A percentile compares a stretch with the other conserved stretches of the same genome.
These are phyloP conservation scores for Polymixis lichenea DNA, from an alignment of 2,888 invertebrate species.

Conservation along the genomic window DNA sequence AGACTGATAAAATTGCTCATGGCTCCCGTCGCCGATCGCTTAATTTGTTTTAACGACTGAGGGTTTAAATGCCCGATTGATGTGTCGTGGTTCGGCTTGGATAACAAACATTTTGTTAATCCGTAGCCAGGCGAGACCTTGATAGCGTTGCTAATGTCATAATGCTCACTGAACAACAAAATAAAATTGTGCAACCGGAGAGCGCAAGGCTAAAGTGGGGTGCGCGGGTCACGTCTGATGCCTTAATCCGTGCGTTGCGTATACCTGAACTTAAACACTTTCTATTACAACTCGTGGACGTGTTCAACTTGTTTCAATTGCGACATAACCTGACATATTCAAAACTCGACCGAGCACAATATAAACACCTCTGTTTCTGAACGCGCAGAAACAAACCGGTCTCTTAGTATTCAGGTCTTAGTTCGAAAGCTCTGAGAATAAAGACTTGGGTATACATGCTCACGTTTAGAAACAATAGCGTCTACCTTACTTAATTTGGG, in stretches of 20 bases:
- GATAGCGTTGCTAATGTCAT: constrained; percentile 65
- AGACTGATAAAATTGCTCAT: constrained; percentile 23
- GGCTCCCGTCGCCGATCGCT: constrained; percentile 32
- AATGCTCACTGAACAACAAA: constrained; percentile 64
- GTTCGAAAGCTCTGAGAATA: constrained; percentile 62
- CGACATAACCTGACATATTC: constrained; percentile 67
- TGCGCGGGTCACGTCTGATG: constrained; percentile 69
- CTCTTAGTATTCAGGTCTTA: constrained; percentile 65
- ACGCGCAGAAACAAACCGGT: constrained; percentile 54
- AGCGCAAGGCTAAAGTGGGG: constrained; percentile 66
- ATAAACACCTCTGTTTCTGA: constrained; percentile 57
- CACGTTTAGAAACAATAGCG: constrained; percentile 54
- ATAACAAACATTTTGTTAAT: constrained; percentile 60
- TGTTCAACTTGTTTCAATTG: constrained; percentile 68
- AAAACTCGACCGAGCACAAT: constrained; percentile 63
- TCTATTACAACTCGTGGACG: constrained; percentile 70
- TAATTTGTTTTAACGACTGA: constrained; percentile 45
- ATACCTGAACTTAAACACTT: constrained; percentile 72
- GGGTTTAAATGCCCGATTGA: constrained; percentile 46
- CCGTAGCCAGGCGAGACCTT: constrained; percentile 70
- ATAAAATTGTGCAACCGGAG: constrained; percentile 73
- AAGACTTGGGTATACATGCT: constrained; percentile 42
- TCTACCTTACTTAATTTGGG: constrained; percentile 51
- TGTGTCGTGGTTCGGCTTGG: constrained; percentile 41
- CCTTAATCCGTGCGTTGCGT: constrained; percentile 74